Percentiles rank a stretch among this genome's conserved stretches.
Evolutionary conservation across 1,140 invertebrate genomes (phyloP).

Genomic region (Radopholus similis): DNA sequence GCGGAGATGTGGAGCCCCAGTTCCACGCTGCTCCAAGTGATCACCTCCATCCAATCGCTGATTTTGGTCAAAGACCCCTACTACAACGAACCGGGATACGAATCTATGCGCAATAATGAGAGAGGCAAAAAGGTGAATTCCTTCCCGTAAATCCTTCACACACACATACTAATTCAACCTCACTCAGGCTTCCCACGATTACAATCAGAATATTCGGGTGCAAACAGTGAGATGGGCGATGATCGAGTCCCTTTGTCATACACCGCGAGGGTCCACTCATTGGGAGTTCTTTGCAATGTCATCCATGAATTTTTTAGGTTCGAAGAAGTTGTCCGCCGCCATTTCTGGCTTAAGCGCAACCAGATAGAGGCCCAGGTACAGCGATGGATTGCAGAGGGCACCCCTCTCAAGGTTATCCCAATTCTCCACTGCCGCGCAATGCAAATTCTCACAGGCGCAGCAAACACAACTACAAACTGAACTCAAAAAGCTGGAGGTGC

Average conservation of each 20-base stretch:
- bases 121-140: constrained; percentile 47
- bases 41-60: constrained; percentile 81
- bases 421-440: no score
- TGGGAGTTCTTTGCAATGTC: constrained; percentile 60
- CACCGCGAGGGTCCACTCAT: constrained; percentile 81
- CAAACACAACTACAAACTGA: no score
- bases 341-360: constrained; percentile 87
- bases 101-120: constrained; percentile 65
- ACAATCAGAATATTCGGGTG: constrained; percentile 89
- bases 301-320: constrained; percentile 65
- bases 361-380: constrained; percentile 83
- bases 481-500: no score
- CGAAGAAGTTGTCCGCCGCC: constrained; percentile 83
- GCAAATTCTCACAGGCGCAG: no score
- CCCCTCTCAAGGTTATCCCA: no score
- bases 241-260: no score
- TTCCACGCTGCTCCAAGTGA: constrained; percentile 75
- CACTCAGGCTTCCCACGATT: constrained; percentile 70
- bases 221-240: constrained; percentile 91
- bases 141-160: no score
- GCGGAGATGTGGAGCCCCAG: constrained; percentile 97
- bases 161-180: no score
- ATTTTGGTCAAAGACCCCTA: constrained; percentile 64
- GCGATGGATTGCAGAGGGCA: constrained; percentile 83
- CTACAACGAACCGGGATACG: constrained; percentile 96